Evolutionary conservation across 2,797 vertebrate genomes (phyloP), one percentile per base, ranked within the genome.

Genomic region (Gobionotothen gibberifrons): DNA sequence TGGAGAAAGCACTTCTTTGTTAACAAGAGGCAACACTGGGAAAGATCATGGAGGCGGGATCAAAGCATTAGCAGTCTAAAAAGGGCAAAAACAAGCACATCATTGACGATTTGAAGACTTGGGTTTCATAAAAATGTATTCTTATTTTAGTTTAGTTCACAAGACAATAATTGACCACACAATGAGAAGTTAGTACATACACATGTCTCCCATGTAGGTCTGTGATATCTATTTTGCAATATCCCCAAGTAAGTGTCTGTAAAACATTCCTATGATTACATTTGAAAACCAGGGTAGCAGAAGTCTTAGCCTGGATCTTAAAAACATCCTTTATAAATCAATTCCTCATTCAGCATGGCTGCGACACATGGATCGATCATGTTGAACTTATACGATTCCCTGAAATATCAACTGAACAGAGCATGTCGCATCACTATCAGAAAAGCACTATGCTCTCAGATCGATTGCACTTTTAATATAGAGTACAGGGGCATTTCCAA

Each of bases 271-370:
- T 39, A 26, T 86, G 82, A 87, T 85, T 87, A 71, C 78, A 79
- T 89, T 71, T 75, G 56, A 83, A 78, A 85, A 70, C 42, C 56
- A 15, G 6, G n/a, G 46, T 9, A 61, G 68, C 74, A 82, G 54
- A 83, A 88, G 84, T 78, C 81, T 69, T 48, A 68, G 74, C 46
- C 79, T 67, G 84, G 78, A 85, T 88, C 89, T 84, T 79, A 87
- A 85, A 79, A 89, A 83, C 86, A 87, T 90, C 88, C 83, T 75
- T 83, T 73, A 82, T 64, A 89, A 90, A 92, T 93, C 89, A 85
- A 90, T 93, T 87, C 89, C 85, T 85, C 79, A 59, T 78, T 84
- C 78, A 39, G 69, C 74, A 51, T 72, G 84, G 85, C 48, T 54
- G 69, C 52, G 19, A 69, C 66, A 69, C 43, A 40, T 0, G 44